phyloP scores from a whole-genome alignment of 2,888 invertebrate genomes.

The Colostygia pectinataria region DNA sequence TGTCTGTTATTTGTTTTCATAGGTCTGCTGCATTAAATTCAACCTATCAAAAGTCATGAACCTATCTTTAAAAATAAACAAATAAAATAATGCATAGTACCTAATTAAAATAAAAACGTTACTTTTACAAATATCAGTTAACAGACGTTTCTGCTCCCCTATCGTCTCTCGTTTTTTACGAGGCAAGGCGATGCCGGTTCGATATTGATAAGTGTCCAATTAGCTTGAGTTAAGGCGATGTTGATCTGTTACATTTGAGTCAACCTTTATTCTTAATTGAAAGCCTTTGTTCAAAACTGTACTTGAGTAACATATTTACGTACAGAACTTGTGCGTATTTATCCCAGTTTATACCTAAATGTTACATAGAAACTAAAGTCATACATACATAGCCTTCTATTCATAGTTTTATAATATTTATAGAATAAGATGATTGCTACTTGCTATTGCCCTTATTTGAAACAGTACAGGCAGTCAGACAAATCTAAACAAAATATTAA shows the following conservation, averaged over 20 bases:
- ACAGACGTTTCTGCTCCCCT: no score
- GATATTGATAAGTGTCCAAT: no score
- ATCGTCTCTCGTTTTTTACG: no score
- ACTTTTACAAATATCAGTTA: no score
- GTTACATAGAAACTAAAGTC: conserved; percentile 32
- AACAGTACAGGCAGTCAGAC: conserved; percentile 56
- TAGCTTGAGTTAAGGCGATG: no score
- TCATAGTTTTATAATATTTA: conserved; percentile 36
- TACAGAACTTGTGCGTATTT: conserved; percentile 32
- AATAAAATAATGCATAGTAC: no score
- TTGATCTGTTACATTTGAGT: no score
- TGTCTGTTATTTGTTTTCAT: conserved; percentile 39
- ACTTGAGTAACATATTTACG: conserved; percentile 16
- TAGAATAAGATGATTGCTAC: conserved; percentile 38
- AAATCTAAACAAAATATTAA: no score
- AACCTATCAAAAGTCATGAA: conserved; percentile 32
- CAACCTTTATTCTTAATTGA: no score
- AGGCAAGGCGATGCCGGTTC: no score
- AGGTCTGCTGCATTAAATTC: conserved; percentile 42
- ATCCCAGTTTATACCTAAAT: conserved; percentile 30
- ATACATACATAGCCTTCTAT: conserved; percentile 25
- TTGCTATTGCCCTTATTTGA: conserved; percentile 67
- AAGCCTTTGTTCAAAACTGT: conserved; percentile 10
- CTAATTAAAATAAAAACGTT: no score
- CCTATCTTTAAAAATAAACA: neutral